These are phyloP conservation scores for Oncorhynchus keta DNA, from an alignment of 2,113 vertebrate genomes.

Conservation along the genomic window DNA sequence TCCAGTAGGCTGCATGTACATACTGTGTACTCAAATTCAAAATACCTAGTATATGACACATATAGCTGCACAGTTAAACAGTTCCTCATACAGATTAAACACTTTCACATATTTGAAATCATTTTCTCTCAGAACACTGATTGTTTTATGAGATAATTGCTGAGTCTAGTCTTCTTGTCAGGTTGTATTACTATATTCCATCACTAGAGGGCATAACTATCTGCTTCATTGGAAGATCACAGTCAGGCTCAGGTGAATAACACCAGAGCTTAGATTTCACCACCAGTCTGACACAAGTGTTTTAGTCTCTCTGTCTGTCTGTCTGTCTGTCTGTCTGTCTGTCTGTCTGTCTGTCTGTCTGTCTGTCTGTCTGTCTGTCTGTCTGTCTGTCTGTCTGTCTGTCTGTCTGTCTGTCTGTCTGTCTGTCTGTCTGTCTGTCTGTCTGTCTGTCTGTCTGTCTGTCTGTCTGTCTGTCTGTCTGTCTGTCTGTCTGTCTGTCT, in stretches of 20 bases:
- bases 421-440: accelerated
- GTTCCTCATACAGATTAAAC: background rate
- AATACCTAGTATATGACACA: background rate
- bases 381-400: too few relatives aligned
- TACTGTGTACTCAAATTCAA: background rate
- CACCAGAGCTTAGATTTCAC: background rate
- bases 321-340: too few relatives aligned
- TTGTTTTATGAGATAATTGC: background rate
- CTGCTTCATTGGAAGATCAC: too few relatives aligned
- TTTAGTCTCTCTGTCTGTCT: background rate
- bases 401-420: too few relatives aligned
- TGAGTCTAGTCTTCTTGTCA: background rate
- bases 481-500: too few relatives aligned
- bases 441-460: too few relatives aligned
- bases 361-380: too few relatives aligned
- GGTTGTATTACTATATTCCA: background rate
- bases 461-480: too few relatives aligned
- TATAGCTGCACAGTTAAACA: background rate
- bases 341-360: too few relatives aligned
- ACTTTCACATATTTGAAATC: too few relatives aligned
- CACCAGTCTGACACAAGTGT: background rate
- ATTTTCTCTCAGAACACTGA: background rate
- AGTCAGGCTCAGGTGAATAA: too few relatives aligned
- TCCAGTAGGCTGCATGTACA: background rate
- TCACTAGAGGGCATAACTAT: background rate